phyloP scores from a whole-genome alignment of 2,888 invertebrate genomes.

The Clanis bilineata region DNA sequence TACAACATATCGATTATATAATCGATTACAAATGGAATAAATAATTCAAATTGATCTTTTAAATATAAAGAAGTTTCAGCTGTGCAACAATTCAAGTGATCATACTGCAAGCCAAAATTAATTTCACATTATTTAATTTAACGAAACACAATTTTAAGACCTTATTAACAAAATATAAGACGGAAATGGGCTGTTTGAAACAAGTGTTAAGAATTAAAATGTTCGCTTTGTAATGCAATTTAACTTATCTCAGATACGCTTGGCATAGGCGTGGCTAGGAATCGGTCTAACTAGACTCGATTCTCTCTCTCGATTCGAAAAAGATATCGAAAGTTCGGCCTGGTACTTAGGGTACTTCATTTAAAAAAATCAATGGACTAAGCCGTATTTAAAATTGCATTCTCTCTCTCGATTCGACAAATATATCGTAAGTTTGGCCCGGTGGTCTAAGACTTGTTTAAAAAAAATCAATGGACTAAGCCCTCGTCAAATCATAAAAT shows the following conservation, averaged over 20 bases:
- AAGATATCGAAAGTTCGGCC: not conserved
- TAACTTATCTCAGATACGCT: not conserved
- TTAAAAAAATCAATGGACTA: too few relatives aligned
- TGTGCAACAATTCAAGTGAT: too few relatives aligned
- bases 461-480: too few relatives aligned
- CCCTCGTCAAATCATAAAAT: too few relatives aligned
- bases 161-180: not conserved
- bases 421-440: too few relatives aligned
- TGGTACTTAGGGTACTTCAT: too few relatives aligned
- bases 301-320: not conserved
- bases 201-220: constrained; percentile 1
- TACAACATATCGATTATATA: not conserved
- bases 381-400: too few relatives aligned
- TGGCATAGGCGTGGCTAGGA: constrained; percentile 2
- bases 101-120: too few relatives aligned
- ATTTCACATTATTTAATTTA: not conserved
- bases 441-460: too few relatives aligned
- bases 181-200: constrained; percentile 10
- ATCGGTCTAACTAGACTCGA: not conserved
- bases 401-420: too few relatives aligned
- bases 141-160: not conserved
- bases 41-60: not conserved
- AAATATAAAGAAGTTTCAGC: not conserved
- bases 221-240: constrained; percentile 4
- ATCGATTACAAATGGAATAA: not conserved